Base-by-base conservation (phyloP, 2,797 vertebrate genomes). In the Siniperca undulata region DNA sequence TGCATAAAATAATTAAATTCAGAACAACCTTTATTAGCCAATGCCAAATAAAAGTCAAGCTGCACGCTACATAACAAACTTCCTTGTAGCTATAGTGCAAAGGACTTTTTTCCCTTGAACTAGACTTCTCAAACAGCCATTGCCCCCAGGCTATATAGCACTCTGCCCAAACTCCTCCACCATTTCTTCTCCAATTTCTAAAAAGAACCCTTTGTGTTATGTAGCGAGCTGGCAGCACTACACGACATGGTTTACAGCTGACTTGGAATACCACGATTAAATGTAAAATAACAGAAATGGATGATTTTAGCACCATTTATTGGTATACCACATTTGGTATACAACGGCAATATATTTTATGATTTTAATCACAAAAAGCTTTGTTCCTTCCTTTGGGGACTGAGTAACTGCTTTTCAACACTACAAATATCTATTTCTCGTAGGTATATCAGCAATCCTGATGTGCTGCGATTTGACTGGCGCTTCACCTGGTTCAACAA, bases 401-500 rank as follows among this genome's bases (percentile, higher is more conserved):
- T 27, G 7, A 27, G 0, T 48, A 22, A 61, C 75, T 56, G 46
- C 13, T 60, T 70, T 58, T 19, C 4, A 81, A 44, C 19, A 27
- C 16, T 62, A 42, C 46, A 53, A 38, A 14, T 75, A 2, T 89
- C 20, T 69, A 2, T 79, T 74, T 81, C 72, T 76, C 88, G 19
- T 40, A 96, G 95, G 94, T 97, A 97, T 61, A 97, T 97, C 87
- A 97, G 96, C 83, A 97, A 98, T 89, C 97, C 97, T 0, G 97
- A 97, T 36, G 82, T 98, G 55, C 86, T 98, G 70, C 93, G 96
- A 0, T 98, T 97, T 3, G 97, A 98, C 93, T 97, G 96, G 96
- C 95, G 95, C 66, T 98, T 97, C 82, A 96, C 95, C 19, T 98
- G 97, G 97, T 91, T 97, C 14, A 95, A 93, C n/a, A 94, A 94